A percentile compares a stretch with the other conserved stretches of the same genome.
These are phyloP conservation scores for Brachymystax lenok DNA, from an alignment of 2,797 vertebrate genomes.

Conservation along the genomic window DNA sequence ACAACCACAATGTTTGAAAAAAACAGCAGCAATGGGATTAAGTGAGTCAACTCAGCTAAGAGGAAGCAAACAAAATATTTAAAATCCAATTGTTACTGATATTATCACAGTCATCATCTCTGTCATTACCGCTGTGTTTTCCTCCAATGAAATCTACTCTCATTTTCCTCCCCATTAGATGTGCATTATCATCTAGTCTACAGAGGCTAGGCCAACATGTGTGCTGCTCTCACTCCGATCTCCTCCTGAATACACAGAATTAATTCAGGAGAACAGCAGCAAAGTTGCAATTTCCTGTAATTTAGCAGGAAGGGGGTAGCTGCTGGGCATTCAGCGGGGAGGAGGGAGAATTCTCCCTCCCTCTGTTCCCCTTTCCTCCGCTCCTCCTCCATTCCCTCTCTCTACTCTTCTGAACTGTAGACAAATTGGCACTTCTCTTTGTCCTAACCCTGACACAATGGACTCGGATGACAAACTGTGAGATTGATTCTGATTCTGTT, in stretches of 20 bases:
- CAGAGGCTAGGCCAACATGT: constrained; percentile 46
- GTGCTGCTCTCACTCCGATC: constrained; percentile 42
- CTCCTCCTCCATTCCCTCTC: neutral
- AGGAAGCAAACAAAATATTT: constrained; percentile 48
- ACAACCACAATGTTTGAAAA: neutral
- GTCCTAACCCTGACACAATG: constrained; percentile 29
- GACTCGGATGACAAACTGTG: constrained; percentile 33
- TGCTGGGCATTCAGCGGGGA: constrained; percentile 5
- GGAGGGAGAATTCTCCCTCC: constrained; percentile 18
- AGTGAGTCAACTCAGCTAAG: constrained; percentile 13
- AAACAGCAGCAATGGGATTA: neutral
- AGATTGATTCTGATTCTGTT: constrained; percentile 18
- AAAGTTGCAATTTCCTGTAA: constrained; percentile 59
- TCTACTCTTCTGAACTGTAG: neutral
- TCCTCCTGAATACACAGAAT: constrained; percentile 31
- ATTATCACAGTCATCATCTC: constrained; percentile 39
- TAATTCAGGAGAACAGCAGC: constrained; percentile 45
- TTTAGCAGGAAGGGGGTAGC: constrained; percentile 32
- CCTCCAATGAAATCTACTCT: constrained; percentile 48
- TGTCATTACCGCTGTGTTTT: constrained; percentile 38
- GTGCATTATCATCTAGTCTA: constrained; percentile 40
- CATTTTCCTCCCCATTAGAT: constrained; percentile 44
- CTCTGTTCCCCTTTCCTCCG: constrained; percentile 13
- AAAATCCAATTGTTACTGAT: constrained; percentile 43
- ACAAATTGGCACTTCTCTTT: too few species aligned